Conservation (phyloP, 2,797 vertebrate genomes). For the Phyllotis vaccarum region DNA sequence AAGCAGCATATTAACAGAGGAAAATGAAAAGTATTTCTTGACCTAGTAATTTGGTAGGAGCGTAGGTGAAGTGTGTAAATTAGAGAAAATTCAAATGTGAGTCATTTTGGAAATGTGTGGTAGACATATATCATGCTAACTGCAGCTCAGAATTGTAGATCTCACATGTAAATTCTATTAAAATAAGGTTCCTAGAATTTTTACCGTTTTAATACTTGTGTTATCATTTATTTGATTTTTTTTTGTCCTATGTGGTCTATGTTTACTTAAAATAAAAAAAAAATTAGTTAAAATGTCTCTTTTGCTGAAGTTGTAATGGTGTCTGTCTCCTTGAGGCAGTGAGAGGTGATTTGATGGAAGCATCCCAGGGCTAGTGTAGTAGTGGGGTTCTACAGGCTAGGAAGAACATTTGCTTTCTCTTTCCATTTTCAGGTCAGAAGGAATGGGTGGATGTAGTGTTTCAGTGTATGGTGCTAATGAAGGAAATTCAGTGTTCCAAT, state of each 20-base stretch:
- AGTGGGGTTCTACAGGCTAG: too few species aligned
- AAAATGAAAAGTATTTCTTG: slow-evolving; percentile 79
- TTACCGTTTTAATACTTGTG: slow-evolving; percentile 65
- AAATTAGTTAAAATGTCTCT: slow-evolving; percentile 69
- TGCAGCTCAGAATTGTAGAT: slow-evolving; percentile 56
- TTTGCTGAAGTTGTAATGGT: slow-evolving; percentile 72
- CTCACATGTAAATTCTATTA: slow-evolving; percentile 62
- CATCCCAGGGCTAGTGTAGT: neutral
- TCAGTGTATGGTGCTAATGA: slow-evolving; percentile 18
- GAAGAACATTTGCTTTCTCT: slow-evolving; percentile 20
- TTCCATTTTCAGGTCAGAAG: slow-evolving; percentile 67
- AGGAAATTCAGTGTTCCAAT: slow-evolving; percentile 40
- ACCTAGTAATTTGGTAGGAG: slow-evolving; percentile 78
- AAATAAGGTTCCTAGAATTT: slow-evolving; percentile 42
- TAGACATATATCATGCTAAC: slow-evolving; percentile 70
- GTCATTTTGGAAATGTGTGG: slow-evolving; percentile 78
- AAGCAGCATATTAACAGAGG: slow-evolving; percentile 72
- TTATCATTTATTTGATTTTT: slow-evolving; percentile 59
- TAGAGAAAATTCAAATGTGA: slow-evolving; percentile 79
- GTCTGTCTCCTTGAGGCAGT: slow-evolving; percentile 56
- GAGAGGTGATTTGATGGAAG: slow-evolving; percentile 53
- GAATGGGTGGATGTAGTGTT: slow-evolving; percentile 59
- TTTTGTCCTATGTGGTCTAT: slow-evolving; percentile 64
- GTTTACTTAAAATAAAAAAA: slow-evolving; percentile 73
- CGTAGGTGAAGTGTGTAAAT: slow-evolving; percentile 81